Base-by-base conservation (phyloP, 2,113 vertebrate species). In the Shinisaurus crocodilurus region DNA sequence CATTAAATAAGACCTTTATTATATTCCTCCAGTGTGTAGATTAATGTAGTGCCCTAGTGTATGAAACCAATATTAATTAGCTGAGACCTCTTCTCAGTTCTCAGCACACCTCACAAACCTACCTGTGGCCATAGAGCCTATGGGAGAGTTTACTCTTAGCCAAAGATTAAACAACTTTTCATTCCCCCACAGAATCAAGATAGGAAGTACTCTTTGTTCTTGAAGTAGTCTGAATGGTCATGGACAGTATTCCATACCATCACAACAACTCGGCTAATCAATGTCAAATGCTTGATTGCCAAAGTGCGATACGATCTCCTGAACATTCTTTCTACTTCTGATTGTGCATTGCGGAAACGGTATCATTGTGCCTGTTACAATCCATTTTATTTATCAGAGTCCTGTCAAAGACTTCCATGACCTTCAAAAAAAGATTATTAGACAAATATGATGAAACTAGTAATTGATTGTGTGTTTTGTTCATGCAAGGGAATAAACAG, bases 1-100 rank as follows among this genome's bases (percentile, higher is more conserved):
- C 27, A 87, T 29, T 32, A 79, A 92, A 89, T 37, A 12, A 87
- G 29, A 29, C 5, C 65, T 91, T 91, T 29, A 48, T 60, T 50
- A 2, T 5, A 88, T 76, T 92, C 85, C 82, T 90, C 34, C 84
- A 70, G 0, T 85, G 81, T 7, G 77, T 87, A 80, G 90, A 18
- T n/a, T 0, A 87, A 87, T 57, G 57, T 43, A 60, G 40, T 63
- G n/a, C 29, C n/a, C 72, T 60, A 76, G 23, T 50, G 45, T 27
- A 76, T 60, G 23, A 76, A 87, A 76, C 34, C 72, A 76, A 87
- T n/a, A 48, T 87, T 76, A 87, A 76, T 87, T 34, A 2, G 77
- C 69, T 70, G 69, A 27, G 3, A 70, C 1, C 29, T 43, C 75
- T 37, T 2, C 29, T 43, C 75, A 23, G 40, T 76, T 77, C 40